Base-by-base conservation (phyloP, 2,888 invertebrate species). In the Serripes groenlandicus region DNA sequence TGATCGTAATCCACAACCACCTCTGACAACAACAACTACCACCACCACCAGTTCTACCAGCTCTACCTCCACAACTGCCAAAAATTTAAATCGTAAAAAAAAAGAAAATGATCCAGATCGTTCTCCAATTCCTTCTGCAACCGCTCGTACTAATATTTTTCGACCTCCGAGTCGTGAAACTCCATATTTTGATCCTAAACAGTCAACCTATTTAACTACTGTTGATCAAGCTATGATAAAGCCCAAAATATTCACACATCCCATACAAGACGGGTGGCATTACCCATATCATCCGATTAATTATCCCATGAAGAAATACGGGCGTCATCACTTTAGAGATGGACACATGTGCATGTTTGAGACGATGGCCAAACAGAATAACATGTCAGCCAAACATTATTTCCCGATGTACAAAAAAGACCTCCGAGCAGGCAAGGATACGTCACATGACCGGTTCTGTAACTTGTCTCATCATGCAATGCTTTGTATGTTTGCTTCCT, bases 1-100 rank as follows among this genome's bases (percentile, higher is more conserved):
- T 80, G 97, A 92, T 72, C 88, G 89, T 30, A 89, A 91, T 78
- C 91, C 92, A 30, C 90, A 90, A 86, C 88, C 90, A 66, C 88
- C 82, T 64, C 72, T 81, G 75, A 87, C 86, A 30, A 88, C 87
- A 76, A 90, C 90, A 21, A 90, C 89, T 11, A 87, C 85, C 30
- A 74, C 79, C 34, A 69, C 83, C 26, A 60, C 79, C 28, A 78
- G 78, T 35, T 75, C 68, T 35, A n/a, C 54, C 18, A 69, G 80
- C 26, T 60, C 80, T 28, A 86, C 86, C 30, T 83, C 86, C n/a
- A 75, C 78, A 49, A 85, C 83, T 76, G 62, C 54, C 42, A 56
- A 69, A 30, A 54, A 73, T 35, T 62, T 42, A 15, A 32, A 37
- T 37, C 60, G 58, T 23, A 28, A 56, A 35, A 23, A 56, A 56